Base-by-base conservation (phyloP, 92 coral and sea anemone genomes). In the Porites cylindrica region DNA sequence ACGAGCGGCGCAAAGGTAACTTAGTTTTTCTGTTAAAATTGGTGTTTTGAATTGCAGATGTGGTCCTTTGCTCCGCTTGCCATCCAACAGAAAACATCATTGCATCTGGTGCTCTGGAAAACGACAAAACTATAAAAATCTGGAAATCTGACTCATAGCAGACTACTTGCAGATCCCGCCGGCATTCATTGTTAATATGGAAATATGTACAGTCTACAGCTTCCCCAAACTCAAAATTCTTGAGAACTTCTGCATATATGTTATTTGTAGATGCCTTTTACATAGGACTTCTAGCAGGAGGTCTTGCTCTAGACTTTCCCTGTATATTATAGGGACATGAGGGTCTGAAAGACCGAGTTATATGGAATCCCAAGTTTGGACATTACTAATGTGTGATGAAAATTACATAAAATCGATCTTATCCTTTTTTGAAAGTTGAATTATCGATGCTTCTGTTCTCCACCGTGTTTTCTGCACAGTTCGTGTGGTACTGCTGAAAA, bases 1-100 rank as follows among this genome's bases (percentile, higher is more conserved):
- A 8, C 16, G 61, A 14, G 16, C 16, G 14, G 16, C 11, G 11
- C 60, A 10, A 56, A 10, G 61, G 61, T 14, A 56, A 56, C 61
- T 56, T 10, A 2, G 12, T 56, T 56, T 56, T 56, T 56, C 61
- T 51, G 52, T 16, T 81, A 43, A 69, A 51, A 53, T 20, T 7
- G 51, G 19, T 20, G 14, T 73, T 62, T 70, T 82, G 10, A 63
- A 8, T 74, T 83, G 14, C 70, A 97, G 99, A 97, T 80, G 99
- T 97, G 59, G 98, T 97, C 21, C 94, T 97, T 10, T 97, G 99
- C 72, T 97, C 98, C 72, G 99, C 99, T 1, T 97, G 99, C 59
- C 99, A 97, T 88, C 99, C 99, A 38, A 95, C 99, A 61, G 97
- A 97, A 81, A 97, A 97, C 84, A 97, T 97, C 87, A 92, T 97